Evolutionary conservation across 1,140 invertebrate species (phyloP), one percentile per base, ranked within the genome.

Genomic region (Condylostylus longicornis): DNA sequence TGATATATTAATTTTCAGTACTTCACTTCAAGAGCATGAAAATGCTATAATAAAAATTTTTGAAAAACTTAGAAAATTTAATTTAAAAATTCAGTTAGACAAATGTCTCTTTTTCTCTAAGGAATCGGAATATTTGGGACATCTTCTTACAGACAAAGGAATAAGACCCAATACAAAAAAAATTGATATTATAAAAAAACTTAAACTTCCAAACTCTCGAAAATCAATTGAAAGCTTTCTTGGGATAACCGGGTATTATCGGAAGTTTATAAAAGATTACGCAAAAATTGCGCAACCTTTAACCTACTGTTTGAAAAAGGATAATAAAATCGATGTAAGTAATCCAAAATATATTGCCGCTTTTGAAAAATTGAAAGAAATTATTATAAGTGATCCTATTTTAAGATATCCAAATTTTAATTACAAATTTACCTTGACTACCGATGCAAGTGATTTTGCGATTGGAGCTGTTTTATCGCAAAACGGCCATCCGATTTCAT

Each of bases 311-410:
- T 21, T 42, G 22, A 29, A 40, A 43, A 41, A 50, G 39, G 39
- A 44, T 36, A 38, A 12, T 12, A 33, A 37, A 40, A 18, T 41
- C 21, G 36, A 48, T 28, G 31, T 61, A 6, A 42, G 31, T n/a
- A 29, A 51, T 13, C 40, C 61, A 17, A 51, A 48, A 3, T 67
- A 64, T 42, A 41, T 64, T 5, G 56, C 63, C 38, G 62, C 65
- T 38, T 43, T 66, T 12, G 46, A 66, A 20, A 41, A 65, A 1
- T 51, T 50, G 14, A 43, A 47, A 25, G 44, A 36, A 2, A 60
- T 63, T 35, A 42, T 56, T 1, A 39, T 51, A 4, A 57, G 65
- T 41, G 38, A 37, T 10, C 50, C 50, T 6, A 33, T 53, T 5
- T 5, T 54, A 6, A 13, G 4, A 38, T 2, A 48, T 39, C n/a